Evolutionary conservation across 2,113 vertebrate genomes (phyloP), one percentile per base, ranked within the genome.

Genomic region (Aldabrachelys gigantea): DNA sequence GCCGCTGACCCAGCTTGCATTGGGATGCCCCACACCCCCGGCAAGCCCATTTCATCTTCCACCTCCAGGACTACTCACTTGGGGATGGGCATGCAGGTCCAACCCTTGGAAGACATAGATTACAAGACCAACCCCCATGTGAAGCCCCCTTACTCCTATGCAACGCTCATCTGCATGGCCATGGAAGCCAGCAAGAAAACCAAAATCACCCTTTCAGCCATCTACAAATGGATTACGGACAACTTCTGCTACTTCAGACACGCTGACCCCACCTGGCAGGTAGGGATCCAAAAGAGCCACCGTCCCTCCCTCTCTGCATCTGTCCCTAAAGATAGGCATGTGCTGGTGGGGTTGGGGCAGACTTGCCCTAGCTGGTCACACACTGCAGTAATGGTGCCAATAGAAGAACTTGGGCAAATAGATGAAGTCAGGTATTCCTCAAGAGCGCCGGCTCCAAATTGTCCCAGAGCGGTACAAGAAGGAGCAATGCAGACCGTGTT

Each of bases 211-310:
- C 98, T 99, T 65, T 99, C 99, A 3, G 98, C 98, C 98, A 99
- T 99, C 98, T 99, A 99, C 98, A 98, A 99, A 89, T 99, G 99
- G 99, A 99, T 99, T 98, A 99, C 99, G 0, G 99, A 99, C 95
- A 99, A 99, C 98, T 99, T 99, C 98, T 99, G 99, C 98, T 99
- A 99, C 98, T 99, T 99, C 97, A 96, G 98, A 56, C 98, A 99
- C 0, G 99, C 99, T 0, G 99, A 99, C 89, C 99, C 99, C 96
- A 99, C 99, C 95, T 99, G 99, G 99, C 99, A 99, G 99, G 99
- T 99, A 98, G 93, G 97, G 91, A 72, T 17, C 69, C 65, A 80
- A 80, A 27, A 83, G 24, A 35, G 29, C 49, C 53, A 62, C 16
- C 65, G 41, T 92, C 78, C 87, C 75, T 80, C 41, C 14, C 4